A percentile compares a stretch with the other conserved stretches of the same genome.
Conservation (phyloP, 2,797 vertebrate genomes). For the Anomalospiza imberbis region DNA sequence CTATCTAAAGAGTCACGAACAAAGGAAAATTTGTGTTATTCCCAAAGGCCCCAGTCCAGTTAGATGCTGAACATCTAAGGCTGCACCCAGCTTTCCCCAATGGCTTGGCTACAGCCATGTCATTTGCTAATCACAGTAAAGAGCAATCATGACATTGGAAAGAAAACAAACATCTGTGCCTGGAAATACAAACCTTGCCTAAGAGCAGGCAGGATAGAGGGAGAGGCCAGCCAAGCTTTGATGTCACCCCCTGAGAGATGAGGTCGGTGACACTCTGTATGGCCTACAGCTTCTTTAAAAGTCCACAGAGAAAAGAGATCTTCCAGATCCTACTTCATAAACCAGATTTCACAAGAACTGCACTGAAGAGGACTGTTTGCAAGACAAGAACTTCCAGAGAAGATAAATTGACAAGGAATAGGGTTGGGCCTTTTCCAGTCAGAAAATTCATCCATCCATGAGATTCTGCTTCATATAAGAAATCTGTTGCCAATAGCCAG, state of each 20-base stretch:
- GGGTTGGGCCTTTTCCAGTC: not conserved
- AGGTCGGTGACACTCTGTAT: not conserved
- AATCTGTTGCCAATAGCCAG: not conserved
- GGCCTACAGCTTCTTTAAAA: not conserved
- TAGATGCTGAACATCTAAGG: not conserved
- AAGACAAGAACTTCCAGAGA: not conserved
- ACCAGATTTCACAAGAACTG: not conserved
- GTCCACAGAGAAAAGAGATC: not conserved
- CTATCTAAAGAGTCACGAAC: not conserved
- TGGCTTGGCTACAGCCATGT: not conserved
- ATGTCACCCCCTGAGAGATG: not conserved
- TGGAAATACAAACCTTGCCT: not conserved
- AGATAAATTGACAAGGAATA: not conserved
- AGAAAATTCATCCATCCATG: not conserved
- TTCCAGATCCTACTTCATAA: not conserved
- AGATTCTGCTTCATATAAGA: not conserved
- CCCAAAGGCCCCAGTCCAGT: no score
- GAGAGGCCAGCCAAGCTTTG: not conserved
- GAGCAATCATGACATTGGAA: not conserved
- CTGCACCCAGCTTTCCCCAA: not conserved
- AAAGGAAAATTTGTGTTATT: not conserved
- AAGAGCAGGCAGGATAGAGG: not conserved
- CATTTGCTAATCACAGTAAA: fast-evolving
- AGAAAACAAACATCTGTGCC: not conserved
- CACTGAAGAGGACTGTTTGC: not conserved